These are phyloP conservation scores for Irena cyanogastra DNA, from an alignment of 2,113 vertebrate species.

Conservation along the genomic window DNA sequence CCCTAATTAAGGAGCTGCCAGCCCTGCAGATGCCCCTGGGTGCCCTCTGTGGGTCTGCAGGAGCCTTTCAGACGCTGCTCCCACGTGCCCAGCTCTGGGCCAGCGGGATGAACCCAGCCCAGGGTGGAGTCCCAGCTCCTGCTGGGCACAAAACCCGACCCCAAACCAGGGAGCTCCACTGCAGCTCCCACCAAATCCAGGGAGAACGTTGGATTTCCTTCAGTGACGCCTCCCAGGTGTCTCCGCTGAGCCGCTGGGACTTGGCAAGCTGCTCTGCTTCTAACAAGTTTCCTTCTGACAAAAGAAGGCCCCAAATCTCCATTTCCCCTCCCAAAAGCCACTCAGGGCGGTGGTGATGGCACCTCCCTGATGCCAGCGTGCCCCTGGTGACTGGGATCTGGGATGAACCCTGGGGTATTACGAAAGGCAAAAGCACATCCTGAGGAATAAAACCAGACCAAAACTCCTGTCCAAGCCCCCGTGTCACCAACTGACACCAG, in stretches of 20 bases:
- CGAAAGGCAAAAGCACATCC: not conserved
- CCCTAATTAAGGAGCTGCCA: not conserved
- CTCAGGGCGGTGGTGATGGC: accelerated
- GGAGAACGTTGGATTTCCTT: accelerated
- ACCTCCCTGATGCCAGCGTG: accelerated
- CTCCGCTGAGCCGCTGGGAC: not conserved
- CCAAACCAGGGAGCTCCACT: not conserved
- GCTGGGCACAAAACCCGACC: not conserved
- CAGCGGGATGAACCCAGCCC: not conserved
- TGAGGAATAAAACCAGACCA: not conserved
- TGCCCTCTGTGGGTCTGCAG: not conserved
- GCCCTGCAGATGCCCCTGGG: not conserved
- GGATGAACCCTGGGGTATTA: not conserved
- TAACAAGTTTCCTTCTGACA: not conserved
- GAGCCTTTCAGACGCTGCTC: not conserved
- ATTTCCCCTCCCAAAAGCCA: not conserved
- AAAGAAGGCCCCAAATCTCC: not conserved
- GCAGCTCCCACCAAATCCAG: not conserved
- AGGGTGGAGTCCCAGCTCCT: accelerated
- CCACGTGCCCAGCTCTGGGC: not conserved
- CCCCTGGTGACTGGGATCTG: not conserved
- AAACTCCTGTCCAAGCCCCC: not conserved
- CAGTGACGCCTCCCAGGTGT: not conserved
- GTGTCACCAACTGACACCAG: not conserved
- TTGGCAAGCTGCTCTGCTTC: not conserved